Base-by-base conservation (phyloP, 2,113 vertebrate genomes). In the Grallaria varia region DNA sequence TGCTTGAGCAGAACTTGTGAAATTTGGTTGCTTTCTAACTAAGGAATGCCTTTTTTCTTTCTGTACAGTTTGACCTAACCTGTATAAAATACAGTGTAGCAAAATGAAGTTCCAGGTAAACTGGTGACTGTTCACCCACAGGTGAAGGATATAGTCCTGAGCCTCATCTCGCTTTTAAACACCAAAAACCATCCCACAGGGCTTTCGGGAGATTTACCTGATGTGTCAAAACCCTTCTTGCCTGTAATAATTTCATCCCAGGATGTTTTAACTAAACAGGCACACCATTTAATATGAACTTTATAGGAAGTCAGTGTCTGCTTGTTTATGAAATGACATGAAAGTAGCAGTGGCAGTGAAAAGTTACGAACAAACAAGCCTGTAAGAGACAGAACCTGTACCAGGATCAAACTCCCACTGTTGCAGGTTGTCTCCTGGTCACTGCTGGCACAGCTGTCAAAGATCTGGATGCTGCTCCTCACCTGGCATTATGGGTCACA, bases 301-400 rank as follows among this genome's bases (percentile, higher is more conserved):
- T 6, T 16, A 24, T 19, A 52, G 67, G 39, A 87, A 75, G 47
- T 44, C 47, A 40, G 4, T 52, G 31, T 56, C 37, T 76, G 16
- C 35, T 83, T 82, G 12, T 52, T 62, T 76, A 40, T 31, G 10
- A 63, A 55, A 45, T 25, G 35, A 13, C 25, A 18, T 16, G 11
- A 10, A 64, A 47, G 30, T n/a, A 56, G 21, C 42, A 68, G 35
- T 14, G 39, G 8, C 47, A 31, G 17, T 24, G 14, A 35, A 72
- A 75, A 79, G 33, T 75, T 67, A 20, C 25, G 23, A 35, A 39
- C 40, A 67, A 42, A 63, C 7, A 33, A 42, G 12, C 21, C 14
- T 0, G 0, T 12, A 17, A 66, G 20, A 59, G 22, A 66, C n/a
- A 59, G 28, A 63, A 79, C 7, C 30, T n/a, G 1, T n/a, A 35